These are phyloP conservation scores for Hydractinia echinata DNA, from an alignment of 30 jellyfish, hydroid and myxozoan genomes.

Conservation along the genomic window DNA sequence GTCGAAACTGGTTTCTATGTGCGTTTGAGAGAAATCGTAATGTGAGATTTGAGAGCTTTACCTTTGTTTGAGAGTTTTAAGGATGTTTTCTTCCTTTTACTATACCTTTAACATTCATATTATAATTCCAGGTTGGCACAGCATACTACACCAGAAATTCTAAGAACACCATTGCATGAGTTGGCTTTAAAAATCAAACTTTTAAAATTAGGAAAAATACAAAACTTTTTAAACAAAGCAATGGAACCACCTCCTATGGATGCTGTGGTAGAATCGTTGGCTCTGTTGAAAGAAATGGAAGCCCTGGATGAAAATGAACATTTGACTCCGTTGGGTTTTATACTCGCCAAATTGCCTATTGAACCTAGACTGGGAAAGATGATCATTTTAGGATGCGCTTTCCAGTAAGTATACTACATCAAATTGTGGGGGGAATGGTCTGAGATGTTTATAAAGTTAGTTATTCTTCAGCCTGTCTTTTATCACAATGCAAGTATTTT, in stretches of 20 bases:
- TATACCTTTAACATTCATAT: too few species aligned
- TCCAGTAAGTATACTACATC: conserved; percentile 41
- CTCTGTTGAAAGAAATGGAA: conserved; percentile 80
- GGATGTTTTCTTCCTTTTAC: too few species aligned
- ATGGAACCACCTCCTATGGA: conserved; percentile 94
- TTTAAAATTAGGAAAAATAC: conserved; percentile 73
- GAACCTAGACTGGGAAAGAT: conserved; percentile 97
- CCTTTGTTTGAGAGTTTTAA: too few species aligned
- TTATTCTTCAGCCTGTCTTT: too few species aligned
- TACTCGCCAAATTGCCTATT: conserved; percentile 84
- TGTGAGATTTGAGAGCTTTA: too few species aligned
- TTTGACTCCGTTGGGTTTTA: conserved; percentile 89
- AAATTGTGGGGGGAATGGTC: too few species aligned
- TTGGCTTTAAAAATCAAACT: conserved; percentile 69
- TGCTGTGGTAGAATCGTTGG: conserved; percentile 91
- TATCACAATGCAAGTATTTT: too few species aligned
- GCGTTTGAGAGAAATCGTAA: too few species aligned
- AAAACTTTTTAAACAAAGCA: conserved; percentile 76
- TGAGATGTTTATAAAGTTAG: too few species aligned
- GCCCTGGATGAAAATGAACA: conserved; percentile 76
- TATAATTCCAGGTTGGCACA: conserved; percentile 94
- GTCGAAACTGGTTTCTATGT: background rate
- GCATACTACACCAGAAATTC: conserved; percentile 94
- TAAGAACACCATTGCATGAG: conserved; percentile 88
- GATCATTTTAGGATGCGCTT: conserved; percentile 86